These are phyloP conservation scores for Xestia sexstrigata DNA, from an alignment of 2,888 invertebrate species.

Conservation along the genomic window DNA sequence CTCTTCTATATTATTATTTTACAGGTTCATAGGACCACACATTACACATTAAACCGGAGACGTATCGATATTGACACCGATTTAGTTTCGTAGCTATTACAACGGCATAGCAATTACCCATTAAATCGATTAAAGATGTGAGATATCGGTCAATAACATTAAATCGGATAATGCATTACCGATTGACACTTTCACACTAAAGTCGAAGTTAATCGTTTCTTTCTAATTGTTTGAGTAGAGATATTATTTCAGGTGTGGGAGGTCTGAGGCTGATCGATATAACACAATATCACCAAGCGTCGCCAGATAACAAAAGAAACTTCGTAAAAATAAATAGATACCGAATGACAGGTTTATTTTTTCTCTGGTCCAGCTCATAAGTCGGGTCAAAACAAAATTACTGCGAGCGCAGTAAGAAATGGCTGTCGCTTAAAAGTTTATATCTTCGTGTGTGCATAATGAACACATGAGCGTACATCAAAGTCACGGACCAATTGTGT, in stretches of 20 bases:
- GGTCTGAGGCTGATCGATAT: conserved; percentile 52
- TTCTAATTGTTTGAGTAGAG: conserved; percentile 63
- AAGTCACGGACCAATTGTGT: conserved; percentile 81
- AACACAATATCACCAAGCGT: conserved; percentile 59
- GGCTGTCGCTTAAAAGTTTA: conserved; percentile 82
- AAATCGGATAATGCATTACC: conserved; percentile 79
- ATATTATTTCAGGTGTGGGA: conserved; percentile 64
- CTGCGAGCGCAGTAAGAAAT: conserved; percentile 70
- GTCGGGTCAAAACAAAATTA: conserved; percentile 75
- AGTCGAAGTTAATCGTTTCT: conserved; percentile 67
- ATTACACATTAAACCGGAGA: conserved; percentile 75
- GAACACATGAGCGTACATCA: conserved; percentile 75
- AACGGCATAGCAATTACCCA: conserved; percentile 77
- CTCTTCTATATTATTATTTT: conserved; percentile 73
- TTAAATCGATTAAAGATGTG: conserved; percentile 78
- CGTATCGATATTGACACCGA: conserved; percentile 76
- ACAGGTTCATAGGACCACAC: conserved; percentile 83
- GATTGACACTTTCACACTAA: conserved; percentile 75
- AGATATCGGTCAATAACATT: conserved; percentile 80
- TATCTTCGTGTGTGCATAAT: conserved; percentile 82
- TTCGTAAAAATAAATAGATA: conserved; percentile 64
- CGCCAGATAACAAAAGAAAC: conserved; percentile 40
- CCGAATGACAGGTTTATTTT: conserved; percentile 72
- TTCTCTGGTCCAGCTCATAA: conserved; percentile 72
- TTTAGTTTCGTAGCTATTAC: conserved; percentile 76